Evolutionary conservation across 2,113 vertebrate genomes (phyloP), one percentile per base, ranked within the genome.

Genomic region (Gopherus flavomarginatus): DNA sequence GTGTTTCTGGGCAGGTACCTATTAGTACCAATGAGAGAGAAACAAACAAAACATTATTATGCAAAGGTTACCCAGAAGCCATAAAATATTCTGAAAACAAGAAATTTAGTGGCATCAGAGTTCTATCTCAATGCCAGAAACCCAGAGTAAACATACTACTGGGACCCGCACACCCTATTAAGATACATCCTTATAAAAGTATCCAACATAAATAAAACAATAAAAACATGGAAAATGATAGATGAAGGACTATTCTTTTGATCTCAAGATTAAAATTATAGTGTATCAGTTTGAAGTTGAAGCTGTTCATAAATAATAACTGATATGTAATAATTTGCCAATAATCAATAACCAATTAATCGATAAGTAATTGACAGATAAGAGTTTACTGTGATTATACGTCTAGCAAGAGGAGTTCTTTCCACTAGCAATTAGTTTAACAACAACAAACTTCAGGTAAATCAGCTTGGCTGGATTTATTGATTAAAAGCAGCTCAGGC

Each of bases 211-310:
- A 94, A 92, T 93, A 90, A 92, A 95, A 86, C 4, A 65, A 35
- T 5, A 42, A 84, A 93, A 93, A 21, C 10, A 44, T 26, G 38
- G 42, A 88, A 89, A 92, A 87, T 1, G 10, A 49, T 95, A 50
- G 79, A 27, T 29, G 86, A 89, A 69, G 38, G 91, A 84, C 10
- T 27, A 89, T 88, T 6, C 78, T 80, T 95, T 82, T 95, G 83
- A 90, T 35, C 62, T 16, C 62, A 69, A 69, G 22, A 69, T 69
- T 69, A 69, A 69, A 14, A 80, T 86, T 89, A 87, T 0, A 2
- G 31, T 8, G 11, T 2, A 65, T 27, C 75, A 56, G 42, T 89
- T 93, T 89, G 69, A 87, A 93, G 27, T 49, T 29, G 80, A 87
- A 93, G 31, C 44, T 29, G 57, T 31, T 62, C 11, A 59, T 59